Base-by-base conservation (phyloP, 2,797 vertebrate species). In the Pristis pectinata region DNA sequence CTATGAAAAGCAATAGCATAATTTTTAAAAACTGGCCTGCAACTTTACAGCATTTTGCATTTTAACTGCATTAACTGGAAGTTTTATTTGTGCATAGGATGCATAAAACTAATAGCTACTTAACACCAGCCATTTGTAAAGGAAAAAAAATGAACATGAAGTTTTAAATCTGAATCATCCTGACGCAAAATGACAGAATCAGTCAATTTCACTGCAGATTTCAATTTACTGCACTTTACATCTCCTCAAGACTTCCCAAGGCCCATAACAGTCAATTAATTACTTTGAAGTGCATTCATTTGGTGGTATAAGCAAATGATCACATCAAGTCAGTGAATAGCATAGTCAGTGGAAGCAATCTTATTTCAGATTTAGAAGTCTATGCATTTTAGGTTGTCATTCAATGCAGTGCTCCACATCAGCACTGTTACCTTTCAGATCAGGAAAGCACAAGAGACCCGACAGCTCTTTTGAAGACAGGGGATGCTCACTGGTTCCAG, bases 1-100 rank as follows among this genome's bases (percentile, higher is more conserved):
- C 99, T 99, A 95, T 1, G 95, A 95, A 95, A 94, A 44, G 95
- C 56, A 95, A 82, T 95, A 95, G 95, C 5, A 74, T 74, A 74
- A 74, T 74, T 74, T n/a, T n/a, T n/a, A n/a, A 53, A 87, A 67
- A 67, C 11, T 95, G 0, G 13, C 13, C 72, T 41, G 79, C 37
- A 1, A 27, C 27, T 70, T 94, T 24, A 3, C 56, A 89, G 1
- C 22, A 74, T 22, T 11, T n/a, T 34, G 70, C 87, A 64, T 41
- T 74, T 74, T 3, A 72, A 76, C 24, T 24, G 34, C 30, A 72
- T 49, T 53, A 94, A 49, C 30, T 74, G 44, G 72, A 94, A 93
- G 8, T 22, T 17, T 11, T 41, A 94, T 11, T 44, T 17, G 11
- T 56, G 44, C 76, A 22, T n/a, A 17, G 49, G 11, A 56, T 53